Evolutionary conservation across 2,888 invertebrate species (phyloP).

Genomic region (Branchellion lobata): DNA sequence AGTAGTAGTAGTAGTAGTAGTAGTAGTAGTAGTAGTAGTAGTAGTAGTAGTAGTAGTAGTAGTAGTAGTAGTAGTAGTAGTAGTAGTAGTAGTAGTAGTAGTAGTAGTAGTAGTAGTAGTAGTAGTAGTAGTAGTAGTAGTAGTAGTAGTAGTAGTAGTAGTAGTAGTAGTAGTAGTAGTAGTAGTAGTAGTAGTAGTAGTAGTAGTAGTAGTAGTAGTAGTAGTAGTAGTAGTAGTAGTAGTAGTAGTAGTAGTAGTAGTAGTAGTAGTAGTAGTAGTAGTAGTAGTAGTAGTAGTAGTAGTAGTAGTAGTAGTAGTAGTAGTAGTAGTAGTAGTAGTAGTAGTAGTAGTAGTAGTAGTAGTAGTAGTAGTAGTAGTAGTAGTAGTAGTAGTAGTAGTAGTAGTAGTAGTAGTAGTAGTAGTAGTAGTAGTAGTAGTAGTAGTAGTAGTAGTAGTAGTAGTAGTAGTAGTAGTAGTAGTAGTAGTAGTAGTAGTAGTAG

Average conservation of each 20-base stretch:
- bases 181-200: slow-evolving; percentile 43
- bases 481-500: slow-evolving; percentile 27
- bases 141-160: slow-evolving; percentile 41
- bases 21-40: slow-evolving; percentile 44
- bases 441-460: slow-evolving; percentile 38
- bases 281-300: slow-evolving; percentile 36
- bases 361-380: slow-evolving; percentile 37
- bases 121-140: slow-evolving; percentile 46
- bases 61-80: slow-evolving; percentile 42
- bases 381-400: slow-evolving; percentile 37
- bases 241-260: slow-evolving; percentile 38
- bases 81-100: slow-evolving; percentile 40
- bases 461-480: slow-evolving; percentile 36
- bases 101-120: slow-evolving; percentile 39
- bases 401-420: slow-evolving; percentile 32
- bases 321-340: slow-evolving; percentile 33
- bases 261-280: slow-evolving; percentile 30
- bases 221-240: slow-evolving; percentile 38
- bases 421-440: slow-evolving; percentile 33
- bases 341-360: slow-evolving; percentile 32
- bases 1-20: slow-evolving; percentile 41
- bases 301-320: slow-evolving; percentile 38
- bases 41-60: slow-evolving; percentile 43
- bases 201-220: slow-evolving; percentile 41
- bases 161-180: slow-evolving; percentile 43